phyloP scores from a whole-genome alignment of 1,140 invertebrate species.

The Drosophila kepulauana region DNA sequence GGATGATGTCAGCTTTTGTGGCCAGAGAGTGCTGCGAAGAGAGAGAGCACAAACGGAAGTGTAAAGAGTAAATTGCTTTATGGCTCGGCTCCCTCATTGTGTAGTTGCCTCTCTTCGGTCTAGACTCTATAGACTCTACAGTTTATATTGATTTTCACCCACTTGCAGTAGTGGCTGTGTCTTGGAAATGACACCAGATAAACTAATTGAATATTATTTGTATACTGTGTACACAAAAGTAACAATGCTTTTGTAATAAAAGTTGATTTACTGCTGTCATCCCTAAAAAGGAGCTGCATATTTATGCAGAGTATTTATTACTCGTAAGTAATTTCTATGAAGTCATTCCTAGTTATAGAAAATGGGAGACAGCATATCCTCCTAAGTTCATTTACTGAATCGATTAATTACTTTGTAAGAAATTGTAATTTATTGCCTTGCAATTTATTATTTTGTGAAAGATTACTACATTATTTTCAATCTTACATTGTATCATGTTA shows the following conservation, averaged over 20 bases:
- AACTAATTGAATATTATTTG: constrained; percentile 52
- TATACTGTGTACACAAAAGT: constrained; percentile 21
- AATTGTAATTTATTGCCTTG: too few relatives aligned
- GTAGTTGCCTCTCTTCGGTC: constrained; percentile 22
- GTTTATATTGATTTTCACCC: constrained; percentile 44
- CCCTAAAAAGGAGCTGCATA: constrained; percentile 66
- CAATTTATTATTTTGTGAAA: too few relatives aligned
- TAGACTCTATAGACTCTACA: constrained; percentile 9
- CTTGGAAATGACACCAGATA: constrained; percentile 39
- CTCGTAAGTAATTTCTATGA: constrained; percentile 24
- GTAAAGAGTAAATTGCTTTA: constrained; percentile 9
- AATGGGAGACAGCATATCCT: constrained; percentile 12
- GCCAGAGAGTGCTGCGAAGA: constrained; percentile 23
- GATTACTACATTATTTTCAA: too few relatives aligned
- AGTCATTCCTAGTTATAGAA: constrained; percentile 24
- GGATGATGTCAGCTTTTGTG: constrained; percentile 71
- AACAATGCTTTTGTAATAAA: constrained; percentile 62
- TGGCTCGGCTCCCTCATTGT: background rate
- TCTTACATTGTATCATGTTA: too few relatives aligned
- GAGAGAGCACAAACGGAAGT: constrained; percentile 14
- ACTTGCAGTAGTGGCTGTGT: constrained; percentile 32
- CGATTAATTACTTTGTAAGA: background rate
- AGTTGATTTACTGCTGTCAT: constrained; percentile 65
- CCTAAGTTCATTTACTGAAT: background rate
- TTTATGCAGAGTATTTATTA: constrained; percentile 15